Evolutionary conservation across 2,113 vertebrate genomes (phyloP), one percentile per base, ranked within the genome.

Genomic region (Triplophysa siluroides): DNA sequence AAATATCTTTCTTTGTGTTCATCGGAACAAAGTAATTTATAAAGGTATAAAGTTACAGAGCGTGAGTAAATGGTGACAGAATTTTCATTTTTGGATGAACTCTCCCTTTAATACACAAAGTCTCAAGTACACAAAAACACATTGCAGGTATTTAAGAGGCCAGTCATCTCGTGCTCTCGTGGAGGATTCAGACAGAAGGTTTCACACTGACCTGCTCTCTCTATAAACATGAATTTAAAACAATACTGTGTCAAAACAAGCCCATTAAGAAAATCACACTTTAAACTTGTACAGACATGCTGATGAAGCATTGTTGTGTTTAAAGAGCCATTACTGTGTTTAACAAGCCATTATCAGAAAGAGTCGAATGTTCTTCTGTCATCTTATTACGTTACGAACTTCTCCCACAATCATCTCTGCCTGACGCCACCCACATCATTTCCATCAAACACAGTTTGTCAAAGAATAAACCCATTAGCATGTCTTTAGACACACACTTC

Each of bases 231-330:
- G 85, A 70, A 69, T 84, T 84, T 83, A 78, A 84, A 13, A 77
- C 62, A 50, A 70, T 24, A 24, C 70, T 71, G 72, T 85, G 84
- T 84, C 83, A 80, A 85, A 87, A 89, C 86, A 88, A 83, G 80
- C 74, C 83, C 77, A 70, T 85, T 85, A 88, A 86, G 23, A 67
- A 18, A 33, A 77, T 73, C 52, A 60, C 33, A 38, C 71, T 74
- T 45, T 61, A 61, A 60, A 61, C 24, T 33, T 11, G 14, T 58
- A 18, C 50, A 45, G 43, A 23, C 12, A 54, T 62, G 23, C n/a
- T 2, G 21, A 14, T 16, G 64, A 66, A 24, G 18, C 47, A 71
- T 71, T 71, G 52, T 29, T n/a, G 26, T 56, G 16, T 72, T 74
- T 74, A 61, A 74, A 45, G 56, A 19, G 24, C 1, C 43, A 45